phyloP scores from a whole-genome alignment of 64 coral and sea anemone species.

The Porites australiensis region DNA sequence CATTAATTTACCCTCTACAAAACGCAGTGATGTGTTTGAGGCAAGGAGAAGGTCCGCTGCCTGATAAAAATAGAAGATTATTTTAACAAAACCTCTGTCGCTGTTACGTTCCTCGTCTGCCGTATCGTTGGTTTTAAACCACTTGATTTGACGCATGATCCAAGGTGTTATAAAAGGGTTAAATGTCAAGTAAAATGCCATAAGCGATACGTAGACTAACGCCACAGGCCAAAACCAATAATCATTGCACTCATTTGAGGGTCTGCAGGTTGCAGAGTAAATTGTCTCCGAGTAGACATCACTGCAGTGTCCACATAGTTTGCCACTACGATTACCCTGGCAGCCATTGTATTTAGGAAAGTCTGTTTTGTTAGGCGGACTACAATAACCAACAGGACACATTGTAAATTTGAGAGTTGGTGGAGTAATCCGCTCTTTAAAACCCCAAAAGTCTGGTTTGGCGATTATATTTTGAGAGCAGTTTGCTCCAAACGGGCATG shows the following conservation, averaged over 20 bases:
- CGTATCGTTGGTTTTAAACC: neutral
- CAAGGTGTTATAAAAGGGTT: slow-evolving; percentile 47
- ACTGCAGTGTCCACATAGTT: slow-evolving; percentile 51
- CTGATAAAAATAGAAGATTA: slow-evolving; percentile 89
- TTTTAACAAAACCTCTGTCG: slow-evolving; percentile 81
- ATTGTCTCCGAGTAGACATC: slow-evolving; percentile 21
- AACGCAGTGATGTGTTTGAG: neutral
- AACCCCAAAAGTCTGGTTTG: slow-evolving; percentile 76
- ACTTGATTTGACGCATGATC: slow-evolving; percentile 36
- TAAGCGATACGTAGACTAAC: slow-evolving; percentile 30
- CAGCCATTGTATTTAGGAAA: slow-evolving; percentile 58
- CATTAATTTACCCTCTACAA: slow-evolving; percentile 43
- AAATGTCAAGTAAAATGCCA: slow-evolving; percentile 37
- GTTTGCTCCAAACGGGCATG: slow-evolving; percentile 78
- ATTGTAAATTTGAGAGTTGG: slow-evolving; percentile 53
- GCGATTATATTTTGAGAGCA: slow-evolving; percentile 48
- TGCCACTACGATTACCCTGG: slow-evolving; percentile 57
- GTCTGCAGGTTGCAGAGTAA: slow-evolving; percentile 60
- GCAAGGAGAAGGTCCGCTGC: slow-evolving; percentile 69
- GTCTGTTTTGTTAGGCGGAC: slow-evolving; percentile 12
- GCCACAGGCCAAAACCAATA: slow-evolving; percentile 71
- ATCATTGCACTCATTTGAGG: slow-evolving; percentile 31
- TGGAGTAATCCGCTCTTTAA: slow-evolving; percentile 19
- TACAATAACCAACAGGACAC: slow-evolving; percentile 78
- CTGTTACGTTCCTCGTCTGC: neutral